phyloP scores from a whole-genome alignment of 2,797 vertebrate species.

The Bradypus variegatus region DNA sequence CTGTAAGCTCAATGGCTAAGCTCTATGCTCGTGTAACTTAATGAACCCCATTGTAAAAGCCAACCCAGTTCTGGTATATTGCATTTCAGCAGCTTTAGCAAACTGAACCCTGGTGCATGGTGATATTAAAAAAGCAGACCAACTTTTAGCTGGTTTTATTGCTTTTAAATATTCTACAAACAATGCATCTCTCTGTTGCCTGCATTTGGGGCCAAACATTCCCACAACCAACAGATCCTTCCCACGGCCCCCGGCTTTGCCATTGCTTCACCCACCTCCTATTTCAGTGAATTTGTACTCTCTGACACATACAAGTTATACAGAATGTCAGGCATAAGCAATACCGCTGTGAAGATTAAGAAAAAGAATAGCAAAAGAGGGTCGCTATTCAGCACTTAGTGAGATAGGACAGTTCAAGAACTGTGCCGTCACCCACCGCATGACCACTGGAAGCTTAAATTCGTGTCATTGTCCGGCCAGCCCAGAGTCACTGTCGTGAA shows the following conservation, averaged over 20 bases:
- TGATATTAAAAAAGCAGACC: background rate
- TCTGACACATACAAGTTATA: background rate
- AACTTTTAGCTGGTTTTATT: background rate
- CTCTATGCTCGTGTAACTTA: too few relatives aligned
- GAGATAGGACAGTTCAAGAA: background rate
- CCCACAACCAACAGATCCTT: background rate
- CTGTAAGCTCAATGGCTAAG: too few relatives aligned
- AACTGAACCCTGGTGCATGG: background rate
- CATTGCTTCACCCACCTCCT: too few relatives aligned
- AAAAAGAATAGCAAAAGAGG: background rate
- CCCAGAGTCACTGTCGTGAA: slow-evolving; percentile 68
- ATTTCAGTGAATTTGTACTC: background rate
- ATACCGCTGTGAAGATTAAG: background rate
- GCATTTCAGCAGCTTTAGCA: too few relatives aligned
- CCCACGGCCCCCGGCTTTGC: background rate
- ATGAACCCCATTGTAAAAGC: too few relatives aligned
- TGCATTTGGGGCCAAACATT: background rate
- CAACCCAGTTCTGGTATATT: too few relatives aligned
- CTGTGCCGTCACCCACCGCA: slow-evolving; percentile 70
- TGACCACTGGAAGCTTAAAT: slow-evolving; percentile 69
- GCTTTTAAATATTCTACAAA: background rate
- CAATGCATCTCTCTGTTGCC: background rate
- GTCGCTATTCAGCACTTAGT: too few relatives aligned
- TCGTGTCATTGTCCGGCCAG: slow-evolving; percentile 64
- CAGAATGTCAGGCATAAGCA: background rate